These are phyloP conservation scores for Coracopsis vasa DNA, from an alignment of 2,113 vertebrate species.

Conservation along the genomic window DNA sequence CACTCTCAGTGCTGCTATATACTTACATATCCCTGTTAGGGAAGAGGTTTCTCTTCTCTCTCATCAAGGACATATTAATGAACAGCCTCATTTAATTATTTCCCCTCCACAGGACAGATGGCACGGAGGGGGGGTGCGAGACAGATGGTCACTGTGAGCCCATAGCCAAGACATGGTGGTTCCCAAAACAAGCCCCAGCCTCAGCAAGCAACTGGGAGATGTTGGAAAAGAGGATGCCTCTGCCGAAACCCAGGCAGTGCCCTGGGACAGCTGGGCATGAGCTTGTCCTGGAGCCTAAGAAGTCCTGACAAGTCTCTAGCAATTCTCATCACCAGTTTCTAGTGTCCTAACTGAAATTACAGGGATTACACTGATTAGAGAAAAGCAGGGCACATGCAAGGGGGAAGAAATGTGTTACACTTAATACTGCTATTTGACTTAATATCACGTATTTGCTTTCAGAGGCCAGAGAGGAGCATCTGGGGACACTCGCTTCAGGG, in stretches of 20 bases:
- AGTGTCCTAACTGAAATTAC: not conserved
- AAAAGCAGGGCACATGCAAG: not conserved
- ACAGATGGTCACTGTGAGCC: not conserved
- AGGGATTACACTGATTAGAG: not conserved
- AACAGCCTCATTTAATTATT: not conserved
- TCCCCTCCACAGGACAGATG: not conserved
- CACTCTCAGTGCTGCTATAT: not conserved
- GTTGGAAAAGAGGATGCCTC: not conserved
- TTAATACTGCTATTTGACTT: not conserved
- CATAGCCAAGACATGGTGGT: not conserved
- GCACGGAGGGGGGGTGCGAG: not conserved
- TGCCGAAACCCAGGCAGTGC: accelerated
- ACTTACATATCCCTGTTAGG: not conserved
- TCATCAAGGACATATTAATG: not conserved
- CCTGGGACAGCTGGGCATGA: accelerated
- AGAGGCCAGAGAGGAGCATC: not conserved
- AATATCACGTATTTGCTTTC: not conserved
- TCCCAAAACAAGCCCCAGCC: not conserved
- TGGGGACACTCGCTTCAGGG: not conserved
- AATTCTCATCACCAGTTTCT: accelerated
- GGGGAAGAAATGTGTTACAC: not conserved
- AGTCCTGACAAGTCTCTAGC: not conserved
- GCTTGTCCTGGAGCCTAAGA: not conserved
- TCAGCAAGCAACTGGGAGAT: not conserved
- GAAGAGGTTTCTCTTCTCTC: not conserved